These are phyloP conservation scores for Synanthedon andrenaeformis DNA, from an alignment of 2,888 invertebrate genomes.

Conservation along the genomic window DNA sequence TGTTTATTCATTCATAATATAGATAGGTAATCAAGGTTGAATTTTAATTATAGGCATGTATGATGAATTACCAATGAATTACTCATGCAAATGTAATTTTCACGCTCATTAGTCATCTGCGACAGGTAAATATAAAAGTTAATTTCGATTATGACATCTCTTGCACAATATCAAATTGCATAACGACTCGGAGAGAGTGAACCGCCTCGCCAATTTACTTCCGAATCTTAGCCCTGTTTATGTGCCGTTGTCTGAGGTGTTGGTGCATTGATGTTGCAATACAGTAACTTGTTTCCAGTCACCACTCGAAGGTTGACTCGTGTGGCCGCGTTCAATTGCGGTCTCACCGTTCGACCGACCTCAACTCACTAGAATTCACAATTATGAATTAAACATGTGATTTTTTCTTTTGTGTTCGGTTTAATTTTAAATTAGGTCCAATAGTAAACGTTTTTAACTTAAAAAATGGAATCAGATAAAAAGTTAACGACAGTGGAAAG, in stretches of 20 bases:
- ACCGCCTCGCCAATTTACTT: slow-evolving; percentile 41
- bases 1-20: too few relatives aligned
- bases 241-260: slow-evolving; percentile 4
- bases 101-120: too few relatives aligned
- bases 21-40: too few relatives aligned
- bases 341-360: not conserved
- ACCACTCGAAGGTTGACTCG: slow-evolving; percentile 49
- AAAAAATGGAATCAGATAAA: slow-evolving; percentile 46
- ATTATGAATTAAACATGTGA: slow-evolving; percentile 1
- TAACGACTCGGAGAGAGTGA: slow-evolving; percentile 44
- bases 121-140: not conserved
- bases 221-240: slow-evolving; percentile 39
- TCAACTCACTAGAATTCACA: not conserved
- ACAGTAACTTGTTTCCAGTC: slow-evolving; percentile 34
- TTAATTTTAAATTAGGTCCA: not conserved
- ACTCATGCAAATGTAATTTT: too few relatives aligned
- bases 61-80: too few relatives aligned
- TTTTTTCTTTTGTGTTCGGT: not conserved
- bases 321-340: slow-evolving; percentile 35
- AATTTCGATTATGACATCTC: not conserved
- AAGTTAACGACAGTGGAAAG: slow-evolving; percentile 17
- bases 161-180: slow-evolving; percentile 48
- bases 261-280: slow-evolving; percentile 26
- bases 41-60: too few relatives aligned
- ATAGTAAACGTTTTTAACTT: not conserved